phyloP scores from a whole-genome alignment of 2,113 vertebrate species.

The Thunnus thynnus region DNA sequence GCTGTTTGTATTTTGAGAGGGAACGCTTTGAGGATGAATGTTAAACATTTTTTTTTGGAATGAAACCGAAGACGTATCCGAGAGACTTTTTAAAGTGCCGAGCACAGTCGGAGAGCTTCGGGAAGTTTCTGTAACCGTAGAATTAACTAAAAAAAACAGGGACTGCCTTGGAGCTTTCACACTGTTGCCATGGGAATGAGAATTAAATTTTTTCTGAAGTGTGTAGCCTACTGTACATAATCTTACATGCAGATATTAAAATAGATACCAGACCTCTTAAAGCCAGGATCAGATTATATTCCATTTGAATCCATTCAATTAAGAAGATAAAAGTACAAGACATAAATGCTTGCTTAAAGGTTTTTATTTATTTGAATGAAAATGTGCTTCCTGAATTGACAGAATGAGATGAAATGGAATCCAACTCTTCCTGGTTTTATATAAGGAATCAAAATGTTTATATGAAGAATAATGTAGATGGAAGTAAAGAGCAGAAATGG shows the following conservation, averaged over 20 bases:
- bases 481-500: not conserved
- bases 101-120: not conserved
- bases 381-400: conserved; percentile 28
- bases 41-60: conserved; percentile 22
- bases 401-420: conserved; percentile 14
- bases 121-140: not conserved
- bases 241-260: not conserved
- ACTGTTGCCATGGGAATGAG: conserved; percentile 2
- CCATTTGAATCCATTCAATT: conserved; percentile 13
- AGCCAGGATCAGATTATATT: conserved; percentile 1
- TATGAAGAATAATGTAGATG: not conserved
- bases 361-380: not conserved
- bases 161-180: conserved; percentile 14
- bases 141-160: not conserved
- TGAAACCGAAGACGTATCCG: not conserved
- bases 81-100: conserved; percentile 27
- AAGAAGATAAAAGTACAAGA: not conserved
- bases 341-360: no score
- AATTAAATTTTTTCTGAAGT: conserved; percentile 1
- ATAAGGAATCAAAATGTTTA: not conserved
- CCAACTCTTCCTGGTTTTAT: conserved; percentile 22
- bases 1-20: conserved; percentile 56
- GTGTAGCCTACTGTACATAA: conserved; percentile 21
- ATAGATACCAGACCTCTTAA: not conserved
- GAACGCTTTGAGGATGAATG: conserved; percentile 52